Base-by-base conservation (phyloP, 2,797 vertebrate species). In the Molothrus ater region DNA sequence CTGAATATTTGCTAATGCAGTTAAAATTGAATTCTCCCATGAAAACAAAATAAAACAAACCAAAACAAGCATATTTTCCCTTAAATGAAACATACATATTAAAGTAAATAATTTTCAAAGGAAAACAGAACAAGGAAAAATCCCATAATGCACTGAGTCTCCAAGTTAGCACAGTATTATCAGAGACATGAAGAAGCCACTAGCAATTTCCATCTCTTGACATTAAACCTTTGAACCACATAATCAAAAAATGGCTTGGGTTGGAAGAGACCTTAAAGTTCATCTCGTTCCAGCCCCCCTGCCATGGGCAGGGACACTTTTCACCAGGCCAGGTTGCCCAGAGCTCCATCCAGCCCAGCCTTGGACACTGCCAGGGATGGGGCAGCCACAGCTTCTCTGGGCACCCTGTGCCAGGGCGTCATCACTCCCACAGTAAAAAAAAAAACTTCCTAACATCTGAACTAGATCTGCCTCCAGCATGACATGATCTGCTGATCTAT, bases 1-100 rank as follows among this genome's bases (percentile, higher is more conserved):
- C n/a, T 73, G 16, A 11, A 24, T 34, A 79, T 95, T 93, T 93
- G 69, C 24, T 90, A 76, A 51, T 82, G 53, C 3, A 71, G 24
- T 48, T 69, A 80, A 91, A 95, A 83, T 60, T 16, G 53, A n/a
- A 87, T 72, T 93, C 38, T 90, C 21, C 8, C 3, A 29, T 6
- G 26, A 36, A 89, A 85, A 8, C 8, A 32, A 60, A 56, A 13
- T 18, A 60, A 81, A 74, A 9, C 9, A 26, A 42, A 6, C 4
- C 16, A 29, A 42, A 36, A 36, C 36, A 36, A 36, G 36, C 36
- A 4, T 2, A 8, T 57, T 18, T 29, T 26, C 10, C 7, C 2
- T 11, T 43, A 10, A 71, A 34, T 38, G 21, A 71, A 85, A 60
- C 13, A 56, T 21, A 12, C 18, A 47, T 34, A 66, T 29, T 84